Base-by-base conservation (phyloP, 2,113 vertebrate species). In the Pavo muticus region DNA sequence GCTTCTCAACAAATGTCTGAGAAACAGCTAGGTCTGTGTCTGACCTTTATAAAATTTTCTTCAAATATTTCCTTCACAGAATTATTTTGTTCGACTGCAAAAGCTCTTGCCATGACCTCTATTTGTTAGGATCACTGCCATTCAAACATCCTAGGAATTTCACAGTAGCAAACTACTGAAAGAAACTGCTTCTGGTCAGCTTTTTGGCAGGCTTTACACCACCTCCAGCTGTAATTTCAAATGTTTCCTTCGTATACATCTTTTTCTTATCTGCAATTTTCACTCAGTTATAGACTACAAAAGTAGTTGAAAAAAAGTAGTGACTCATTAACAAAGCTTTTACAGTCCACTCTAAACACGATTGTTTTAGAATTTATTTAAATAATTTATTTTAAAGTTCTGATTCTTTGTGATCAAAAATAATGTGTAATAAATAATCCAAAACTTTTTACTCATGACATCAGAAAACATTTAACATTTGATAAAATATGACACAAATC, bases 61-160 rank as follows among this genome's bases (percentile, higher is more conserved):
- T 18, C 17, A 72, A n/a, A 47, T 52, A 37, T 56, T 76, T 18
- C 25, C n/a, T 56, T 87, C 25, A 61, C 17, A 37, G 52, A 4
- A 13, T 15, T 75, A 16, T 64, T 71, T 74, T 29, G 11, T 42
- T 72, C 24, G 60, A 19, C 18, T 39, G 32, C 35, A 78, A 19
- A 35, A 91, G 72, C 10, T 61, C 35, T n/a, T 87, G 27, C 35
- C 13, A 4, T 7, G 6, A 25, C 32, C 11, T 72, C 82, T 16
- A 37, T 39, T 79, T 7, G 0, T 52, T 32, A 78, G 29, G 30
- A 52, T 54, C 3, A 1, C 9, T 75, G 39, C 39, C 1, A 2
- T 45, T 70, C 48, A 80, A 61, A 69, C 3, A 75, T 21, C 13
- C 37, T 39, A 52, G 16, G 8, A 87, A 75, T 25, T 91, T 72